A percentile compares a stretch with the other conserved stretches of the same genome.
phyloP scores from a whole-genome alignment of 2,797 vertebrate genomes.

The Craterocephalus amniculus region DNA sequence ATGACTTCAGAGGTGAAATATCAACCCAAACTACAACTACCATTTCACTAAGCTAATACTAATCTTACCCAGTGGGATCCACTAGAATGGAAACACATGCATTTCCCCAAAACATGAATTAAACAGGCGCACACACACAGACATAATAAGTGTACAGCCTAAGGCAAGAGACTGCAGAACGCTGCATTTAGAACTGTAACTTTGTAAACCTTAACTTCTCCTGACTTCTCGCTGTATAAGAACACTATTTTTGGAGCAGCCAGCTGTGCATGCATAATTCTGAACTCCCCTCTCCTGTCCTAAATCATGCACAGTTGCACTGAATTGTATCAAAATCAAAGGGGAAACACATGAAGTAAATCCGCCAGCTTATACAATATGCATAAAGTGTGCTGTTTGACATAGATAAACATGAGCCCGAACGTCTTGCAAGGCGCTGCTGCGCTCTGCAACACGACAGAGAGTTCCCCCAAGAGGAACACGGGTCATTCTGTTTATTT shows the following conservation, averaged over 20 bases:
- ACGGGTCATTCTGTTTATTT: constrained; percentile 26
- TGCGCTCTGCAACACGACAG: not conserved
- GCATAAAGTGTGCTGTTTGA: constrained; percentile 25
- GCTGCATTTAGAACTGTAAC: not conserved
- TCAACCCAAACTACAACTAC: not conserved
- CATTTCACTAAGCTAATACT: not conserved
- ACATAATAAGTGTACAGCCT: constrained; percentile 8
- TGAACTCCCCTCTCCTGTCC: not conserved
- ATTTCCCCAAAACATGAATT: constrained; percentile 1
- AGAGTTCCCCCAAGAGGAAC: constrained; percentile 27
- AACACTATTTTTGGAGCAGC: not conserved
- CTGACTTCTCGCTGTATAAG: not conserved
- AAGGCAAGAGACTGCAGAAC: not conserved
- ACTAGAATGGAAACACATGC: not conserved
- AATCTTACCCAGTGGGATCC: not conserved
- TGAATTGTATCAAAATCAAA: constrained; percentile 1
- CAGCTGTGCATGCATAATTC: constrained; percentile 12
- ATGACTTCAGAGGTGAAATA: not conserved
- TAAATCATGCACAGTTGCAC: constrained; percentile 5
- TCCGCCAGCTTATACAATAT: constrained; percentile 16
- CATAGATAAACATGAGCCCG: constrained; percentile 11
- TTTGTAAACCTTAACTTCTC: constrained; percentile 13
- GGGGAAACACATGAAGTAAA: constrained; percentile 22
- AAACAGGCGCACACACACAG: not conserved
- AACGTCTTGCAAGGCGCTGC: constrained; percentile 2